A percentile compares a stretch with the other conserved stretches of the same genome.
phyloP scores from a whole-genome alignment of 2,888 invertebrate species.

The Adelphocoris suturalis region DNA sequence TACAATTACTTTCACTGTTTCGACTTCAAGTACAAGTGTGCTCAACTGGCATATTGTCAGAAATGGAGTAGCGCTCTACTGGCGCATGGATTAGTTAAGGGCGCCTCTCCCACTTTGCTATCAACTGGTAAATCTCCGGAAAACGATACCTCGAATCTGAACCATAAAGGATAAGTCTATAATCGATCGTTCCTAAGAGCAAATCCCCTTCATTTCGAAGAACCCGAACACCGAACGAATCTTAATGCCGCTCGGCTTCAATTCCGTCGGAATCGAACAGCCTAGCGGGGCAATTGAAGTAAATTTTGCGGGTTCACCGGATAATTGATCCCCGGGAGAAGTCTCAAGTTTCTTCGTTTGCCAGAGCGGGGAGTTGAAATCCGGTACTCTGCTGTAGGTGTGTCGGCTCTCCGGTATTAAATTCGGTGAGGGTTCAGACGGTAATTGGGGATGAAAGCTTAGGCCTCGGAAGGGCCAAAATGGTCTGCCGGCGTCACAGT shows the following conservation, averaged over 20 bases:
- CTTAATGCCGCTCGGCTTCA: background rate
- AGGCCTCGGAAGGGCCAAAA: background rate
- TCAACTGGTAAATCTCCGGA: too few species aligned
- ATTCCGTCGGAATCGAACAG: too few species aligned
- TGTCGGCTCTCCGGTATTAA: background rate
- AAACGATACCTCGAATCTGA: background rate
- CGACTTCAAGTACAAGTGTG: too few species aligned
- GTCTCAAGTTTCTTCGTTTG: constrained; percentile 22
- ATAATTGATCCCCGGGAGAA: background rate
- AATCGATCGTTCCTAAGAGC: constrained; percentile 3
- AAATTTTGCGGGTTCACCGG: background rate
- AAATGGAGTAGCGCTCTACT: too few species aligned
- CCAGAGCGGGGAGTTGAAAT: constrained; percentile 9
- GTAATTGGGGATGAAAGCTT: constrained; percentile 18
- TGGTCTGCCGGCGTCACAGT: background rate
- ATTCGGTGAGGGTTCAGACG: background rate
- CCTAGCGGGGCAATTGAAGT: background rate
- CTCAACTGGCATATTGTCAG: too few species aligned
- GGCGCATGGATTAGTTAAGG: too few species aligned
- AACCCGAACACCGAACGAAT: background rate
- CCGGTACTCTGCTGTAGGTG: background rate
- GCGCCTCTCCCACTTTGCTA: too few species aligned
- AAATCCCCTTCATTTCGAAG: background rate
- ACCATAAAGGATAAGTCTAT: background rate
- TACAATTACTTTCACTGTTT: too few species aligned